These are phyloP conservation scores for Eilema caniola DNA, from an alignment of 2,888 invertebrate genomes.

Conservation along the genomic window DNA sequence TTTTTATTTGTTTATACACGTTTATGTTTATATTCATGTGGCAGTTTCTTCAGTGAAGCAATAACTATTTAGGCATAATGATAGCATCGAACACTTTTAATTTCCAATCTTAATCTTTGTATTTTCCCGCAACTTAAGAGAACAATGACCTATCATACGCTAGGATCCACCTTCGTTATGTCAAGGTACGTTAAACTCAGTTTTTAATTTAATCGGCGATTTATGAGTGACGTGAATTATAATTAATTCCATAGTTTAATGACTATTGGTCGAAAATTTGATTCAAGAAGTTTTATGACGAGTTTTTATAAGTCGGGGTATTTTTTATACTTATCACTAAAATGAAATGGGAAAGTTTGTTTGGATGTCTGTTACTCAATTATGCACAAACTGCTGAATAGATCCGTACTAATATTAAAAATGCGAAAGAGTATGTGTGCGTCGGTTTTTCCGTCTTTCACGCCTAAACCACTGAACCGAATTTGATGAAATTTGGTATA, in stretches of 20 bases:
- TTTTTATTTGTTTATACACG: too few species aligned
- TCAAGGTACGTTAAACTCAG: slow-evolving; percentile 26
- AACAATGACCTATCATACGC: slow-evolving; percentile 55
- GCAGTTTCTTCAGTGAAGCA: slow-evolving; percentile 34
- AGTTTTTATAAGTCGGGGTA: not conserved
- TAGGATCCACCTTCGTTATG: slow-evolving; percentile 35
- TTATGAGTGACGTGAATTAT: slow-evolving; percentile 11
- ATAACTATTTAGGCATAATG: slow-evolving; percentile 33
- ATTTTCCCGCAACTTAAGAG: slow-evolving; percentile 48
- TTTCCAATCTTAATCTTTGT: slow-evolving; percentile 48
- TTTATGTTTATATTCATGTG: too few species aligned
- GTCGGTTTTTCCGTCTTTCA: too few species aligned
- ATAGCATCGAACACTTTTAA: slow-evolving; percentile 2
- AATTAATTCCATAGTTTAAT: slow-evolving; percentile 1
- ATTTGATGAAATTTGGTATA: too few species aligned
- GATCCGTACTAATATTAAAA: too few species aligned
- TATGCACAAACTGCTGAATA: too few species aligned
- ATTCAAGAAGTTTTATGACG: not conserved
- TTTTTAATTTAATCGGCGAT: slow-evolving; percentile 32
- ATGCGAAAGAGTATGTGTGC: too few species aligned
- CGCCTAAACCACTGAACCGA: too few species aligned
- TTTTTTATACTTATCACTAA: not conserved
- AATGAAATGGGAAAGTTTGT: not conserved
- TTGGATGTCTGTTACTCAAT: too few species aligned
- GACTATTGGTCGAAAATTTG: slow-evolving; percentile 2